Conservation (phyloP, 2,113 vertebrate genomes). For the Halichoerus grypus region DNA sequence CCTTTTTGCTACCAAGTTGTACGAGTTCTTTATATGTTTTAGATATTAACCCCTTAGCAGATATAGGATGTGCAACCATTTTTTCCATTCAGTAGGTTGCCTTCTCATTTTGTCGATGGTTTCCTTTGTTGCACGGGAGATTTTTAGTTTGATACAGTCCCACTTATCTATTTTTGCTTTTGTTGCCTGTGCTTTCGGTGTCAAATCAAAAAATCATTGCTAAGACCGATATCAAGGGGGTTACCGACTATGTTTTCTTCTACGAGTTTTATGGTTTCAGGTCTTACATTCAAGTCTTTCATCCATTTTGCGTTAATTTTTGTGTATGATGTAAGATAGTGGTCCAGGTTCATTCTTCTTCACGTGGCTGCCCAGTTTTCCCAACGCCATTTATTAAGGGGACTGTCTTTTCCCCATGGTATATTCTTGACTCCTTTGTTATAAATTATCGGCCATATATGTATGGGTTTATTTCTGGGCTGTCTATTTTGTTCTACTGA, state of each 20-base stretch:
- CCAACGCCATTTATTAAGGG: background rate
- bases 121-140: background rate
- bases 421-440: background rate
- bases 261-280: background rate
- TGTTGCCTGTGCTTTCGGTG: background rate
- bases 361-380: background rate
- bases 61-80: background rate
- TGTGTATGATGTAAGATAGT: background rate
- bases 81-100: background rate
- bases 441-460: background rate
- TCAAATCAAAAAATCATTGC: background rate
- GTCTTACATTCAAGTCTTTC: background rate
- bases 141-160: background rate
- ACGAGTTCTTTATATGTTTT: background rate
- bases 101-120: background rate
- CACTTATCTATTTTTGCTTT: background rate
- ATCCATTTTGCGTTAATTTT: background rate
- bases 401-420: background rate
- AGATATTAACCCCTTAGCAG: background rate
- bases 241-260: background rate
- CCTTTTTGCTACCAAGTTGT: background rate
- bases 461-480: background rate
- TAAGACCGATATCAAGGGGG: background rate
- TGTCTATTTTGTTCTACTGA: background rate
- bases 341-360: background rate